Base-by-base conservation (phyloP, 2,797 vertebrate genomes). In the Danionella dracula region DNA sequence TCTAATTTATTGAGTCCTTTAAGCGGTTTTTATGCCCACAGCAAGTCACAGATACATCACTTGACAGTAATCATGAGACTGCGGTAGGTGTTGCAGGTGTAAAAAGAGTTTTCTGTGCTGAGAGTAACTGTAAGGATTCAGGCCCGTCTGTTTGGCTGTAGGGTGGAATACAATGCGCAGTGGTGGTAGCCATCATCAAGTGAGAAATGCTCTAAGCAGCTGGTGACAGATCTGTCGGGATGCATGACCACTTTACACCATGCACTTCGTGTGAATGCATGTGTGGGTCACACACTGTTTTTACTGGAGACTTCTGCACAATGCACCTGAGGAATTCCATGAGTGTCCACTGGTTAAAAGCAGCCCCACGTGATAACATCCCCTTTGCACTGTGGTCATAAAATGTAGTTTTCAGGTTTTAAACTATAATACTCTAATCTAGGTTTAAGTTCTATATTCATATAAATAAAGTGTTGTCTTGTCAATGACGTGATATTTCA, bases 171-270 rank as follows among this genome's bases (percentile, higher is more conserved):
- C 84, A 87, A 88, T 85, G 83, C 76, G 70, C 70, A 42, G 46
- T 81, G 72, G 81, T 73, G 4, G 42, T 81, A 80, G 70, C 82
- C 83, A 68, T 87, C 87, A 91, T 82, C 84, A 70, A 70, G 84
- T 81, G 77, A 56, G 74, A 76, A 81, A 86, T 81, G 81, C 77
- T 73, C 84, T 82, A 82, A 83, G 77, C 76, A 64, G 79, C 78
- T 87, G 86, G 81, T 85, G 82, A 90, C 86, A 86, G 83, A 85
- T 80, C 78, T 58, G 76, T 72, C 73, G 72, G 82, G 84, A 86
- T 78, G 85, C 89, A 81, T 86, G 86, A 87, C 83, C 80, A 87
- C 83, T 86, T 82, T 79, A 78, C 82, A 84, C 82, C 64, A 29
- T 76, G 80, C 70, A 71, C 75, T 79, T 82, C 71, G 78, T 86